Base-by-base conservation (phyloP, 2,797 vertebrate genomes). In the Melanogrammus aeglefinus region DNA sequence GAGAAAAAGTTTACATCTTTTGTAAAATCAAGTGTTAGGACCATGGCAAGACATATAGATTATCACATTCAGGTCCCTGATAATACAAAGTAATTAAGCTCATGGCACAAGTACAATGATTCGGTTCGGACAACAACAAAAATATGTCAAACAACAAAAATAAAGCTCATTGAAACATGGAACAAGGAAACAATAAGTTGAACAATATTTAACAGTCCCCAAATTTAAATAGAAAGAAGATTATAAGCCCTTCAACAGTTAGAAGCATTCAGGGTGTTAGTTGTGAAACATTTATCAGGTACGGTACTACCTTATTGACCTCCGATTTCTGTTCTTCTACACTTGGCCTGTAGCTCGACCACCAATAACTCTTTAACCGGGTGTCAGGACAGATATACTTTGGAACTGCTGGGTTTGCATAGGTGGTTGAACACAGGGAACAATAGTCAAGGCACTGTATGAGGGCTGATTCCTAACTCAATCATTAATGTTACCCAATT, bases 1-100 rank as follows among this genome's bases (percentile, higher is more conserved):
- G 16, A 57, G 1, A 47, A 14, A 16, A 57, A 18, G 6, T 6
- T 57, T 57, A 5, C 6, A 57, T 57, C 12, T 57, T 18, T 57
- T 63, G 57, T 63, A 9, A 63, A 63, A 63, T 63, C 57, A 63
- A 63, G 57, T 63, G 57, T 63, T 63, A 63, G n/a, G n/a, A 63
- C 7, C 24, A 63, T 24, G 7, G 24, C n/a, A 63, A 63, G 5
- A 24, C 21, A 63, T 2, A 2, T 63, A 24, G 21, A 63, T 63
- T 0, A 63, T 63, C 8, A 63, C 57, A 63, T 24, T 63, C n/a
- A 63, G 6, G 4, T 63, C 57, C 57, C 57, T 63, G 57, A 63
- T 63, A 63, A 63, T 63, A 63, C 24, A 63, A 63, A 24, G 57
- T 63, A 63, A 63, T 63, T 63, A 24, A 18, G n/a, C n/a, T 24